Percentiles rank a stretch among this genome's conserved stretches.
These are phyloP conservation scores for Caenorhabditis latens DNA, from an alignment of 1,140 invertebrate species.

Conservation along the genomic window DNA sequence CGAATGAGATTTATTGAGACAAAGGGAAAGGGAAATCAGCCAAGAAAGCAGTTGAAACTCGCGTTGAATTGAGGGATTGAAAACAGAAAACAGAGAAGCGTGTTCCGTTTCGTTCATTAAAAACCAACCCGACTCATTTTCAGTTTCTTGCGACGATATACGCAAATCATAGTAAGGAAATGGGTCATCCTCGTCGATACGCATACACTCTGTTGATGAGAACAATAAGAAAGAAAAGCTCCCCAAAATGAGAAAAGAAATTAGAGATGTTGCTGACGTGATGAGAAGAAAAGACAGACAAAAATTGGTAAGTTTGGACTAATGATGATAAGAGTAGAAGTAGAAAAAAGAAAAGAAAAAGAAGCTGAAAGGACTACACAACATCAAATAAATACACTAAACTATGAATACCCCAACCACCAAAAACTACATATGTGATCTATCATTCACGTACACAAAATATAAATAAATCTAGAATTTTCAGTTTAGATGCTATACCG, in stretches of 20 bases:
- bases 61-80: slow-evolving; percentile 40
- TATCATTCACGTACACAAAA: neutral
- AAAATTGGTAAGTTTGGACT: slow-evolving; percentile 52
- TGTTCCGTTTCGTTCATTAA: neutral
- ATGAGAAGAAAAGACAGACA: slow-evolving; percentile 56
- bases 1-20: neutral
- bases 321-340: slow-evolving; percentile 35
- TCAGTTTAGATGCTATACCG: neutral
- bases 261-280: neutral
- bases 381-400: neutral
- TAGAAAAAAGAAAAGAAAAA: slow-evolving; percentile 41
- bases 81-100: neutral
- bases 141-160: slow-evolving; percentile 65
- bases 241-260: slow-evolving; percentile 22
- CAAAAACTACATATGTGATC: neutral
- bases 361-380: slow-evolving; percentile 38
- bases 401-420: slow-evolving; percentile 12
- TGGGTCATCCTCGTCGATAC: slow-evolving; percentile 72
- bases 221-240: slow-evolving; percentile 27
- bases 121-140: slow-evolving; percentile 25
- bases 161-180: slow-evolving; percentile 66
- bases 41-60: slow-evolving; percentile 65
- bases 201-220: slow-evolving; percentile 54
- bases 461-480: neutral
- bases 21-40: slow-evolving; percentile 43